A percentile compares a stretch with the other conserved stretches of the same genome.
These are phyloP conservation scores for Troilus luridus DNA, from an alignment of 2,888 invertebrate species.

Conservation along the genomic window DNA sequence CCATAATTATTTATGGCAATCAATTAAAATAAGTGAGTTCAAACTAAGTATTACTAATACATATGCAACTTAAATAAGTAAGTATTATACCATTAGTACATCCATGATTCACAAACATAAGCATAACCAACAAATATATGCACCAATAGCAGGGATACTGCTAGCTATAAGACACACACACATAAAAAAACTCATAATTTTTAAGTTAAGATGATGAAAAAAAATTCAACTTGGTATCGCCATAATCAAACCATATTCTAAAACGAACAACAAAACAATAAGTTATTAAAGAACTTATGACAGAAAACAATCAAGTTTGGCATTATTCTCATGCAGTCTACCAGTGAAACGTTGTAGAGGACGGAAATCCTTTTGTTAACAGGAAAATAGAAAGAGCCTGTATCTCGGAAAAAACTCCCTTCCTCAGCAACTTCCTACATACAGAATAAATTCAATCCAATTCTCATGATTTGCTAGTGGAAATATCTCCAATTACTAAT, in stretches of 20 bases:
- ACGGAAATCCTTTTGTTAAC: slow-evolving; percentile 67
- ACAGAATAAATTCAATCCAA: slow-evolving; percentile 56
- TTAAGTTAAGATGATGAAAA: not conserved
- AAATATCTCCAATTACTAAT: not conserved
- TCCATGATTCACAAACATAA: not conserved
- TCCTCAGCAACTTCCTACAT: slow-evolving; percentile 68
- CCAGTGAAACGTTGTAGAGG: slow-evolving; percentile 68
- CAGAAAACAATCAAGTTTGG: not conserved
- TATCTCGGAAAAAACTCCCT: slow-evolving; percentile 67
- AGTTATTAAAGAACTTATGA: not conserved
- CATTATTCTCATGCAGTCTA: slow-evolving; percentile 63
- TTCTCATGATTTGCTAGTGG: not conserved
- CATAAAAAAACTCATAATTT: not conserved
- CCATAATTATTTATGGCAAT: not conserved
- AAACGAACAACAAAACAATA: not conserved
- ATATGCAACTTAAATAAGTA: not conserved
- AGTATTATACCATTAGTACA: not conserved
- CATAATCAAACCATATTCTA: not conserved
- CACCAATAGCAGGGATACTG: not conserved
- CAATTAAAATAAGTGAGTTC: not conserved
- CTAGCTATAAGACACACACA: not conserved
- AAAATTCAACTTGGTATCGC: not conserved
- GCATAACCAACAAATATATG: not conserved
- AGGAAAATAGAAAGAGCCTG: slow-evolving; percentile 68
- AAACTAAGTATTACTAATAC: too few species aligned